These are phyloP conservation scores for Drymodes brunneopygia DNA, from an alignment of 2,113 vertebrate species.

Conservation along the genomic window DNA sequence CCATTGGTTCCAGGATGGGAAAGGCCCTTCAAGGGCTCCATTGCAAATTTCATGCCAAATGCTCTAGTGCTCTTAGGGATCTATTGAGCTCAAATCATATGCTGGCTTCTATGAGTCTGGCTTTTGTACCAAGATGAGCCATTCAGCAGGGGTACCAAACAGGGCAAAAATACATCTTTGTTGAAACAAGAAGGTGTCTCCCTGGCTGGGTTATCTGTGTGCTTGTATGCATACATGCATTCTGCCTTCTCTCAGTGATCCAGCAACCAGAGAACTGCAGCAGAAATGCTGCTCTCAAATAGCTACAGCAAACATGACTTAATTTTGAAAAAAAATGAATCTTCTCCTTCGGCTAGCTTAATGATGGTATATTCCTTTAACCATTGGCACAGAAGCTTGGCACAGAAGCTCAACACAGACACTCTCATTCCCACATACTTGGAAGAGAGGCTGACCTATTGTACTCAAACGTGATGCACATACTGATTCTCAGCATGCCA, in stretches of 20 bases:
- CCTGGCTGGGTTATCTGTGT: neutral
- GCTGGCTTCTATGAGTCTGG: neutral
- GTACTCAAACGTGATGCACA: slow-evolving; percentile 73
- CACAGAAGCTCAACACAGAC: slow-evolving; percentile 46
- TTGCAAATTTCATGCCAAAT: slow-evolving; percentile 21
- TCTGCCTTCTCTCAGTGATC: neutral
- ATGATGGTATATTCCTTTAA: slow-evolving; percentile 62
- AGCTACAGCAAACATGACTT: neutral
- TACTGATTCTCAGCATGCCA: slow-evolving; percentile 72
- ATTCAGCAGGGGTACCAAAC: slow-evolving; percentile 6
- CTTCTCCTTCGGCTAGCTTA: neutral
- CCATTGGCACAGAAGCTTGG: slow-evolving; percentile 62
- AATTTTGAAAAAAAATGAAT: neutral
- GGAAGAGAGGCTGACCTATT: slow-evolving; percentile 67
- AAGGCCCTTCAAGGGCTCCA: neutral
- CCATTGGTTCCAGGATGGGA: neutral
- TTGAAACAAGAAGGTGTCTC: neutral
- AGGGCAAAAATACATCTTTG: neutral
- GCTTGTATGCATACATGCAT: neutral
- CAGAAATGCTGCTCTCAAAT: neutral
- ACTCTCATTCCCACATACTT: slow-evolving; percentile 38
- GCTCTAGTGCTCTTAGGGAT: neutral
- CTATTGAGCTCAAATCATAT: slow-evolving; percentile 52
- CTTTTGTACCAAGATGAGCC: slow-evolving; percentile 35
- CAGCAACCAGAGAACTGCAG: neutral